Evolutionary conservation across 2,888 invertebrate species (phyloP), one percentile per base, ranked within the genome.

Genomic region (Heliconius cydno): DNA sequence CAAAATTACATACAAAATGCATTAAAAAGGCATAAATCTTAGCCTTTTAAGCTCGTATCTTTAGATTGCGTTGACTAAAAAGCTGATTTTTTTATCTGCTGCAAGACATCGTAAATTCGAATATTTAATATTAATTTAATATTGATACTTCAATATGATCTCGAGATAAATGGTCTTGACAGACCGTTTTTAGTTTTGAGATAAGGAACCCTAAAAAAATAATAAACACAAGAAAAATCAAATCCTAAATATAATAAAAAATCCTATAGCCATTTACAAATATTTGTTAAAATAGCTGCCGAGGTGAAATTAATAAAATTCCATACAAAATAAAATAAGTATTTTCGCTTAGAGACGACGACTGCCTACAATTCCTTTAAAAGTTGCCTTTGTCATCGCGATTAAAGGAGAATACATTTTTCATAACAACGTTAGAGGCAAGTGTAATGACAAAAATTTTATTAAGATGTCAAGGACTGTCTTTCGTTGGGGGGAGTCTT

Each of bases 341-440:
- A 74, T 81, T 77, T 77, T 76, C 46, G 46, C 76, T 78, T 38
- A 80, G 76, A 82, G 67, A 65, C 75, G 79, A 72, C 79, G 65
- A 22, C 34, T 38, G 67, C 22, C 67, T 78, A 75, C 79, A 78
- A 68, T 77, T 73, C 81, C 80, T 77, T 77, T 73, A 77, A 80
- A 79, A 81, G 78, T 30, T 72, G 75, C 80, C 77, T 82, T 81
- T 83, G 79, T 83, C 80, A 72, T 79, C 74, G 65, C 78, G 79
- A 79, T 80, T 76, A 74, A 80, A 79, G 79, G 41, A 80, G 68
- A 81, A 78, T 79, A 76, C 66, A 72, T 79, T 80, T 81, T 82
- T 78, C 75, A 80, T 66, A 77, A 80, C 76, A 79, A 81, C 73
- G 75, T 80, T 79, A 73, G 57, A 80, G 78, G 77, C 67, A 74